phyloP scores from a whole-genome alignment of 2,888 invertebrate species.

The Apamea sordens region DNA sequence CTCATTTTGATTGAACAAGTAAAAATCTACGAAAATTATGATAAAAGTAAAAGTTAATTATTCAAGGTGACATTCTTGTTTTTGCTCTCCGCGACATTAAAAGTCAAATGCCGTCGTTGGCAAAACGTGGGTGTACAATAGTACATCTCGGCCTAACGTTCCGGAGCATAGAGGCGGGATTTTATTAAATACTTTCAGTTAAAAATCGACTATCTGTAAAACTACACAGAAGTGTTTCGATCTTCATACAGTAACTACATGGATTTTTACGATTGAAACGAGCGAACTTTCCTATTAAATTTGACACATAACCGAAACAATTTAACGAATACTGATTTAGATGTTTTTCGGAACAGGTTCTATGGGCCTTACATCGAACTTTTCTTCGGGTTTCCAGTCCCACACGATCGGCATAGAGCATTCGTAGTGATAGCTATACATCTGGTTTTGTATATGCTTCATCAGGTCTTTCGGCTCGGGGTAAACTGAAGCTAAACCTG shows the following conservation, averaged over 20 bases:
- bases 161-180: constrained; percentile 5
- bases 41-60: constrained; percentile 27
- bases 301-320: constrained; percentile 59
- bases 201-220: constrained; percentile 12
- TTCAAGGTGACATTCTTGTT: constrained; percentile 10
- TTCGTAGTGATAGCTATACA: constrained; percentile 95
- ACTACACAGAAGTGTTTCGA: constrained; percentile 26
- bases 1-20: constrained; percentile 30
- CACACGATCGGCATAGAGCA: constrained; percentile 93
- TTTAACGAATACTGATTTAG: constrained; percentile 76
- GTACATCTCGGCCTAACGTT: background rate
- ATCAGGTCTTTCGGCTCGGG: constrained; percentile 95
- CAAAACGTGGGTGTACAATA: constrained; percentile 30
- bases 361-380: constrained; percentile 85
- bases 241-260: constrained; percentile 17
- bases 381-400: constrained; percentile 91
- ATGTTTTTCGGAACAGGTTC: constrained; percentile 87
- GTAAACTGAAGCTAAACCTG: constrained; percentile 95
- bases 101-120: constrained; percentile 5
- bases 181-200: constrained; percentile 31
- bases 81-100: constrained; percentile 15
- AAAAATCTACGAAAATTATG: constrained; percentile 28
- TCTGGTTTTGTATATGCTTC: constrained; percentile 92
- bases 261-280: constrained; percentile 52
- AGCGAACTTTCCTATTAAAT: constrained; percentile 43